These are phyloP conservation scores for Lepus oiostolus DNA, from an alignment of 2,797 vertebrate genomes.

Conservation along the genomic window DNA sequence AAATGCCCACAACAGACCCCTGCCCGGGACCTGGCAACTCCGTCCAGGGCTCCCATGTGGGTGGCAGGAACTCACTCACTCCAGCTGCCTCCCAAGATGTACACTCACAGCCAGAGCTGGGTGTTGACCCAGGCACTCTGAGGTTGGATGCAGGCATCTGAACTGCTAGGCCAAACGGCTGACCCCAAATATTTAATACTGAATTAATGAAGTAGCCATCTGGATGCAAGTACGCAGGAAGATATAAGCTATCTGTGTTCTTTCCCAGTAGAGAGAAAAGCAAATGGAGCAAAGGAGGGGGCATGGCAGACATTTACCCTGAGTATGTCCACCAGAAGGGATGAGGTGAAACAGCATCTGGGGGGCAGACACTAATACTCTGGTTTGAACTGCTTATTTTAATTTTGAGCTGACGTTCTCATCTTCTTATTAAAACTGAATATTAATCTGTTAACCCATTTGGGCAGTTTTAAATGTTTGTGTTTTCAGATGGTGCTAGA, in stretches of 20 bases:
- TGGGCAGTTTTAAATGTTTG: background rate
- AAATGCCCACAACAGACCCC: too few species aligned
- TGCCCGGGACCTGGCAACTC: too few species aligned
- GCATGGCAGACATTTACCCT: background rate
- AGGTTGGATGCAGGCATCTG: too few species aligned
- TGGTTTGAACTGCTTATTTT: background rate
- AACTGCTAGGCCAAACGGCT: too few species aligned
- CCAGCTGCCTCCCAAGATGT: too few species aligned
- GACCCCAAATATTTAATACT: background rate
- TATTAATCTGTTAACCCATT: constrained; percentile 2
- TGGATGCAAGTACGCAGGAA: background rate
- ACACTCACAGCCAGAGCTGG: too few species aligned
- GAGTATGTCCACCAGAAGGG: background rate
- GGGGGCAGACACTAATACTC: background rate
- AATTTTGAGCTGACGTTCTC: constrained; percentile 27
- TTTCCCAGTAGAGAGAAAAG: background rate
- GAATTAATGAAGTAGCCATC: background rate
- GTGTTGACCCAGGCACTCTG: too few species aligned
- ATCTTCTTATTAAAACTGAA: constrained; percentile 40
- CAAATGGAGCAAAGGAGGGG: background rate
- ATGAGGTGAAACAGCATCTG: background rate
- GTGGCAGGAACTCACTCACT: too few species aligned
- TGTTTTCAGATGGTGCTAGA: constrained; percentile 25
- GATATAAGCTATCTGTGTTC: background rate
- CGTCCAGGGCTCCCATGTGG: too few species aligned